Base-by-base conservation (phyloP, 2,113 vertebrate genomes). In the Microtus pennsylvanicus region DNA sequence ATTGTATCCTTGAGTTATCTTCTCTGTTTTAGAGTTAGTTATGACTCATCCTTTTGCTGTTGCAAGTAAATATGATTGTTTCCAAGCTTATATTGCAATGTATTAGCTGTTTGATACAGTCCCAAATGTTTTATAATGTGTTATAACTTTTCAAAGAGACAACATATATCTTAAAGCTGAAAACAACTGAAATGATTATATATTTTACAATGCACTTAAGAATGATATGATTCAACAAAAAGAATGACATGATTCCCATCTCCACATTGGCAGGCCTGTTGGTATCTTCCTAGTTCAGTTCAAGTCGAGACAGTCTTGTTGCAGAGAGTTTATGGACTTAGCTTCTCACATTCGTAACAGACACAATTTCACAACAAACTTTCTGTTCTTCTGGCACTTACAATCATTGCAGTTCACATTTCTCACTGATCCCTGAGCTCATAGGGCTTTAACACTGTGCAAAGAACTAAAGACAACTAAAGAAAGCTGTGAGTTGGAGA, bases 21-120 rank as follows among this genome's bases (percentile, higher is more conserved):
- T 52, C 5, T 11, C 19, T 52, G 42, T 1, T 22, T 17, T 19
- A 72, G 47, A 91, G 42, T 65, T 50, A 17, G 35, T 69, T 97
- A 94, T 75, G 83, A 96, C 22, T 89, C n/a, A 90, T 42, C 47
- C 42, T 3, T 92, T 58, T 63, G 45, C 47, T 95, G 74, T 42
- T 45, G 21, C 42, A 78, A 12, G 21, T 55, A 78, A 12, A 4
- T 70, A 76, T 33, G 67, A 78, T 92, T 91, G 13, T 91, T 96
- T 95, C 13, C 12, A 85, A 95, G 12, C 28, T 85, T 78, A 38
- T 10, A 82, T 50, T 96, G 89, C 28, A 72, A 2, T 95, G 63
- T 87, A 85, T 94, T 77, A 30, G 65, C 91, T 82, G 6, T 45
- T 92, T 87, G 69, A 67, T 55, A 55, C 55, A 94, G 9, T 65